Base-by-base conservation (phyloP, 2,888 invertebrate species). In the Drosophila hawaiiensis region DNA sequence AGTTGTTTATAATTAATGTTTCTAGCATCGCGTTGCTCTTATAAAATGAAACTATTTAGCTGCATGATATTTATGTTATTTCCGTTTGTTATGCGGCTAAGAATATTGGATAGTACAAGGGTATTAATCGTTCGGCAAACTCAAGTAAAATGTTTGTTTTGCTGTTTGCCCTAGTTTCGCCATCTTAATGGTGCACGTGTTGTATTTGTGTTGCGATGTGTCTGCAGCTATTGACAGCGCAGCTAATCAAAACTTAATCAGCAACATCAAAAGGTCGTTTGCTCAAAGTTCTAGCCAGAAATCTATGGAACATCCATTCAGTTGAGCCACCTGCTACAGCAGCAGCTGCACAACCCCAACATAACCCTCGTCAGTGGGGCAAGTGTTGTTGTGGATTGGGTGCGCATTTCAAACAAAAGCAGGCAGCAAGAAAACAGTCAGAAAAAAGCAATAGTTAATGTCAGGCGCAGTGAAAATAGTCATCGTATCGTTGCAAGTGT, bases 191-290 rank as follows among this genome's bases (percentile, higher is more conserved):
- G 25, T n/a, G 31, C 49, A 37, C 14, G 28, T 62, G 37, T 49
- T 63, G 49, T 60, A 37, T 64, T 52, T 74, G 60, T 60, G 16
- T 66, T 55, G 53, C 16, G 35, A 37, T 56, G 41, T 29, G 31
- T 60, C 47, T 53, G 58, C 47, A 22, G 12, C 37, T 39, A 68
- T 68, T 68, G 65, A 59, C 56, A 54, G 61, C 39, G 31, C 52
- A 76, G 70, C 84, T 74, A 78, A 91, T 85, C 91, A 91, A 91
- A 90, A 72, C 60, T 72, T 64, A 89, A 91, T 86, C 90, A 91
- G 70, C 52, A 74, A 60, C 74, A 91, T 91, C 75, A 91, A 91
- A 89, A 84, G 64, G 75, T 82, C 85, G 69, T 91, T 85, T 84
- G 62, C 71, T 43, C 33, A 54, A 89, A 83, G 54, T 80, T 83